A percentile compares a stretch with the other conserved stretches of the same genome.
Conservation (phyloP, 2,113 vertebrate species). For the Gobio gobio region DNA sequence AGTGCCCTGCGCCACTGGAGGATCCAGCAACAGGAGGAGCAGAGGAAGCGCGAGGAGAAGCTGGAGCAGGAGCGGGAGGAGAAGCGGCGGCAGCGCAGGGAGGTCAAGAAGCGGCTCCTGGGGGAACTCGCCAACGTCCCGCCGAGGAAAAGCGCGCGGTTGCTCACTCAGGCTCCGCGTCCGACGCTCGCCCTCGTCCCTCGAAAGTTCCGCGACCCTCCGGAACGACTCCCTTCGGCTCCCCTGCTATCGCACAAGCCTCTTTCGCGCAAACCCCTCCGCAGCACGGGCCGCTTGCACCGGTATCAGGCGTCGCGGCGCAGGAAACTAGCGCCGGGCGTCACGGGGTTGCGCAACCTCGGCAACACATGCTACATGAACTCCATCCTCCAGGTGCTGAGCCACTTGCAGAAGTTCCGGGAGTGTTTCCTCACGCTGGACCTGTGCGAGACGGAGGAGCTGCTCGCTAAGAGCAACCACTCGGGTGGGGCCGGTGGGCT, state of each 20-base stretch:
- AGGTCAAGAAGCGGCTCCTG: slow-evolving; percentile 89
- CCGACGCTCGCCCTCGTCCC: slow-evolving; percentile 81
- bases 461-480: slow-evolving; percentile 85
- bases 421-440: slow-evolving; percentile 98
- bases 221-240: slow-evolving; percentile 71
- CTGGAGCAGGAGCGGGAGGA: slow-evolving; percentile 83
- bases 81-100: slow-evolving; percentile 83
- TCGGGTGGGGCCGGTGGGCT: slow-evolving; percentile 70
- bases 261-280: slow-evolving; percentile 58
- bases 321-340: slow-evolving; percentile 87
- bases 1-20: slow-evolving; percentile 82
- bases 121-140: slow-evolving; percentile 90
- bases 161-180: slow-evolving; percentile 85
- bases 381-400: slow-evolving; percentile 98
- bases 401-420: slow-evolving; percentile 98
- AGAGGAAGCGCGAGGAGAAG: slow-evolving; percentile 79
- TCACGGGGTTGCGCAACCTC: slow-evolving; percentile 95
- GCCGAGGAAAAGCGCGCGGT: slow-evolving; percentile 92
- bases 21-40: slow-evolving; percentile 78
- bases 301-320: slow-evolving; percentile 73
- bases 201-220: slow-evolving; percentile 82
- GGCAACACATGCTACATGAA: slow-evolving; percentile 99
- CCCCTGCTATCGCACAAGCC: slow-evolving; percentile 58
- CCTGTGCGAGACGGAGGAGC: slow-evolving; percentile 92
- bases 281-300: slow-evolving; percentile 67